A percentile compares a stretch with the other conserved stretches of the same genome.
Conservation (phyloP, 2,113 vertebrate genomes). For the Vombatus ursinus region DNA sequence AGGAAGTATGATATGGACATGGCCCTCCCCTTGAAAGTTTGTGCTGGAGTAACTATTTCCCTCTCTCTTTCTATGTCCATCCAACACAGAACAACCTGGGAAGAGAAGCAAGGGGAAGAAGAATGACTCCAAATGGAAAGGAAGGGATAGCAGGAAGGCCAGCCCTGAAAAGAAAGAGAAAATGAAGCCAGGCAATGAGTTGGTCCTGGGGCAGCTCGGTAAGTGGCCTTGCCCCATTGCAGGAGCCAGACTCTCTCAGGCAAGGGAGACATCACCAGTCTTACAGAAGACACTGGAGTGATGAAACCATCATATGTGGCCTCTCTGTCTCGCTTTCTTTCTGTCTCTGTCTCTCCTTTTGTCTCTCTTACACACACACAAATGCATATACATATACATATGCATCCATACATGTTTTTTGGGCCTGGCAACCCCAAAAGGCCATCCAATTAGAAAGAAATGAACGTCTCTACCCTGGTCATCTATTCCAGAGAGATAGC, state of each 20-base stretch:
- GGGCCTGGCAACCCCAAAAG: neutral
- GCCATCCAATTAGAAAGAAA: neutral
- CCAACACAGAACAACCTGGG: constrained; percentile 87
- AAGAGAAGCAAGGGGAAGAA: constrained; percentile 91
- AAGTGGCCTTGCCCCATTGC: constrained; percentile 70
- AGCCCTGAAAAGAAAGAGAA: constrained; percentile 95
- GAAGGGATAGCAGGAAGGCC: constrained; percentile 90
- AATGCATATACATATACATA: too few relatives aligned
- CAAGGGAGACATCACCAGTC: neutral
- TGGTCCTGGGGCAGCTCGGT: constrained; percentile 96
- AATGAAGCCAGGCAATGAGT: constrained; percentile 90
- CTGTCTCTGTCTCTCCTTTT: too few relatives aligned
- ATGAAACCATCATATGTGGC: neutral
- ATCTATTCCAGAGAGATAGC: neutral
- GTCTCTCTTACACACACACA: too few relatives aligned
- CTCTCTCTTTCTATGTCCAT: constrained; percentile 65
- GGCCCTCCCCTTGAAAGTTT: neutral
- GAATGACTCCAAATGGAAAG: constrained; percentile 90
- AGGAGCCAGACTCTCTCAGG: neutral
- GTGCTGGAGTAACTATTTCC: neutral
- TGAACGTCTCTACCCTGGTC: neutral
- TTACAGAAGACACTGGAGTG: neutral
- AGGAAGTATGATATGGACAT: neutral
- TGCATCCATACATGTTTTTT: neutral
- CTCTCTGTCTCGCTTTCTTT: neutral